Conservation (phyloP, 2,888 invertebrate species). For the Meiosimyza platycephala region DNA sequence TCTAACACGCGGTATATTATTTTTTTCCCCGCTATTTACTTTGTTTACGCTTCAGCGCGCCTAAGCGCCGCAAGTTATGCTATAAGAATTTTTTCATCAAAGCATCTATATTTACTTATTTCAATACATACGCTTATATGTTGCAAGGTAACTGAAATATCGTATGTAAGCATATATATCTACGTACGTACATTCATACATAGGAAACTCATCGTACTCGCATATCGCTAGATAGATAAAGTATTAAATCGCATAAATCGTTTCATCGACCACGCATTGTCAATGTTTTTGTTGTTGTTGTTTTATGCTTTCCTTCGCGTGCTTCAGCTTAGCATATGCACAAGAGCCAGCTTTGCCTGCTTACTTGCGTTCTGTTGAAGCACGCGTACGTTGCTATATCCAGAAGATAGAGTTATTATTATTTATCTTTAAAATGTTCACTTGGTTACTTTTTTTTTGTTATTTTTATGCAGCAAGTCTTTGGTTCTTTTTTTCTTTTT, state of each 20-base stretch:
- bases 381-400: background rate
- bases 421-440: conserved; percentile 4
- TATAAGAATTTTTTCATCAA: background rate
- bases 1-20: too few species aligned
- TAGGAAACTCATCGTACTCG: background rate
- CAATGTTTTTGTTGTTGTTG: background rate
- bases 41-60: background rate
- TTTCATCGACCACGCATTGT: conserved; percentile 17
- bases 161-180: background rate
- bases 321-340: too few species aligned
- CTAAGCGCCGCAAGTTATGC: conserved; percentile 2
- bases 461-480: background rate
- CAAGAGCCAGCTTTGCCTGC: too few species aligned
- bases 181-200: background rate
- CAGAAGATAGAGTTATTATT: conserved; percentile 20
- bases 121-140: background rate
- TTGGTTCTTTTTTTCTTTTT: too few species aligned
- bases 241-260: conserved; percentile 24
- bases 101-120: background rate
- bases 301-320: background rate
- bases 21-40: too few species aligned
- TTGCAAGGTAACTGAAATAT: background rate
- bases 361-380: too few species aligned
- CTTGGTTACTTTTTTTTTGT: background rate
- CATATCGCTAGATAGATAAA: conserved; percentile 1